A percentile compares a stretch with the other conserved stretches of the same genome.
Evolutionary conservation across 2,797 vertebrate species (phyloP).

Genomic region (Rhinatrema bivittatum): DNA sequence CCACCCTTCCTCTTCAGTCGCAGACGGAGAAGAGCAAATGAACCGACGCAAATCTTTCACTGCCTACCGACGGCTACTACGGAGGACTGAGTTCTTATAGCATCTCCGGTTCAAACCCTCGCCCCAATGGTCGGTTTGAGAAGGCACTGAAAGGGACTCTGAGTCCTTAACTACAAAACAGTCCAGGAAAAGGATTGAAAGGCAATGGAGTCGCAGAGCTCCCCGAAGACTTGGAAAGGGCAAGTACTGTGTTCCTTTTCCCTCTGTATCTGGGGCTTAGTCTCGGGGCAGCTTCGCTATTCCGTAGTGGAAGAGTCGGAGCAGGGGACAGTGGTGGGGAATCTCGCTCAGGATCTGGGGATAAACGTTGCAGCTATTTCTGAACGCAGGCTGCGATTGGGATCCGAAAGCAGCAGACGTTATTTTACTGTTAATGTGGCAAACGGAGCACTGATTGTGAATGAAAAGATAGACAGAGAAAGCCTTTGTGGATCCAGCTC

Average conservation of each 20-base stretch:
- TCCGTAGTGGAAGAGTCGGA: conserved; percentile 81
- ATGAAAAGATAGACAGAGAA: conserved; percentile 81
- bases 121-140: conserved; percentile 30
- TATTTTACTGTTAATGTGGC: conserved; percentile 77
- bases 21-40: too few relatives aligned
- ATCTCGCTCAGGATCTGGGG: conserved; percentile 77
- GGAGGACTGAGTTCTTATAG: conserved; percentile 51
- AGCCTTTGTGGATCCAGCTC: conserved; percentile 68
- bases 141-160: conserved; percentile 23
- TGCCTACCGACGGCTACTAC: conserved; percentile 62
- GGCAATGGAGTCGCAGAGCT: conserved; percentile 46
- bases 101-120: conserved; percentile 18
- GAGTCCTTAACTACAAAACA: too few relatives aligned
- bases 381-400: conserved; percentile 66
- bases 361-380: conserved; percentile 65
- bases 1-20: conserved; percentile 50
- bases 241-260: conserved; percentile 77
- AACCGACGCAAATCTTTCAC: conserved; percentile 56
- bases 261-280: conserved; percentile 65
- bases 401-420: conserved; percentile 63
- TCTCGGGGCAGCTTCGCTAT: conserved; percentile 77
- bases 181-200: conserved; percentile 24
- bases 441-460: conserved; percentile 74
- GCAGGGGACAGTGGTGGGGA: conserved; percentile 81
- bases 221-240: conserved; percentile 74